A percentile compares a stretch with the other conserved stretches of the same genome.
phyloP scores from a whole-genome alignment of 2,113 vertebrate genomes.

The Abramis brama region DNA sequence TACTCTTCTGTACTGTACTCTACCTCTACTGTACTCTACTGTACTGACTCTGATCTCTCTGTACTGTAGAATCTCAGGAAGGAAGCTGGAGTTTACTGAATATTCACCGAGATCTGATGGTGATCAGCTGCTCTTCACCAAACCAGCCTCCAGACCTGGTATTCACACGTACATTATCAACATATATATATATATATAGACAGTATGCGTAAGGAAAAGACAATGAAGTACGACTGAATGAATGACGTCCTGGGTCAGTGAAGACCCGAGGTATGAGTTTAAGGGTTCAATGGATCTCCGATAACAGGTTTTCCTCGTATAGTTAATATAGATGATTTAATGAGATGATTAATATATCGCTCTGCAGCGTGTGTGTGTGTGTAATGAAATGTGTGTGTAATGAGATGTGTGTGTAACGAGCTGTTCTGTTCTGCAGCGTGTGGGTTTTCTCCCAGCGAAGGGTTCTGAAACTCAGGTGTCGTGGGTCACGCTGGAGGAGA shows the following conservation, averaged over 20 bases:
- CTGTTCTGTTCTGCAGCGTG: constrained; percentile 77
- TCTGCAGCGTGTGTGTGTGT: too few species aligned
- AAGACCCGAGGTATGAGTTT: too few species aligned
- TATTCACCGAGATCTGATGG: constrained; percentile 86
- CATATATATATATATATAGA: too few species aligned
- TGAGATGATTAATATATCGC: too few species aligned
- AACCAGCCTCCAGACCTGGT: constrained; percentile 83
- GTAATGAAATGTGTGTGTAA: too few species aligned
- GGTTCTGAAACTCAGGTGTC: constrained; percentile 76
- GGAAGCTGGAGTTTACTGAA: constrained; percentile 82
- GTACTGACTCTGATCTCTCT: background rate
- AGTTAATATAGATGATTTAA: too few species aligned
- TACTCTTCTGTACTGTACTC: background rate
- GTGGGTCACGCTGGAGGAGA: constrained; percentile 90
- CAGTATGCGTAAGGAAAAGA: too few species aligned
- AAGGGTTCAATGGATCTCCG: too few species aligned
- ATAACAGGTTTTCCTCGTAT: too few species aligned
- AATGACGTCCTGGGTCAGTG: too few species aligned
- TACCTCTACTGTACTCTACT: background rate
- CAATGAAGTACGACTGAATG: too few species aligned
- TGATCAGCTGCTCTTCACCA: constrained; percentile 87
- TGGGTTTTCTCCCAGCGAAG: constrained; percentile 82
- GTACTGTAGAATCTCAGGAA: constrained; percentile 67
- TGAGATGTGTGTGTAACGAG: too few species aligned
- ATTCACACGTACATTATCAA: constrained; percentile 53